Conservation (phyloP, 2,113 vertebrate genomes). For the Pelecanus crispus region DNA sequence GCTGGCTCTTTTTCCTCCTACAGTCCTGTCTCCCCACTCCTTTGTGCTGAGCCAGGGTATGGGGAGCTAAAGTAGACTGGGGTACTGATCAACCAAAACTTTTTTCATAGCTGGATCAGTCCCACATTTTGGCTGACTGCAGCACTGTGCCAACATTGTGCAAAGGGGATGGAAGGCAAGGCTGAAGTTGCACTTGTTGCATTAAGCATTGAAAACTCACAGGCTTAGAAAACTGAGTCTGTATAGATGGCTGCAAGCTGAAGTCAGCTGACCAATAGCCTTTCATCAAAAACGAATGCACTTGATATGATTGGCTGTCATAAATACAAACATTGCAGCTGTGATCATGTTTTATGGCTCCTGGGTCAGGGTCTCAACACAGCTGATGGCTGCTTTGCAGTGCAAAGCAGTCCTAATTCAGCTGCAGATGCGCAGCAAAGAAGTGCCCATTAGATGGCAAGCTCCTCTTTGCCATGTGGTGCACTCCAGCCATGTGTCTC, state of each 20-base stretch:
- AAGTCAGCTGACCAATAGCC: neutral
- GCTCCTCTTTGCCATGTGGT: neutral
- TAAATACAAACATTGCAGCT: neutral
- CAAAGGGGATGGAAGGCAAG: neutral
- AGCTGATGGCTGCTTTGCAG: neutral
- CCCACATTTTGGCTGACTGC: neutral
- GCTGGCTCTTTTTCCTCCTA: neutral
- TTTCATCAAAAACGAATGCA: neutral
- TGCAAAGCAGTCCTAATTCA: neutral
- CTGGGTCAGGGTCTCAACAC: neutral
- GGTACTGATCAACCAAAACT: neutral
- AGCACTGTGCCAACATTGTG: neutral
- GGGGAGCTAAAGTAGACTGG: neutral
- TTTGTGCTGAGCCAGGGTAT: neutral
- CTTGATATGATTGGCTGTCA: neutral
- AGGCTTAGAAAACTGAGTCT: neutral
- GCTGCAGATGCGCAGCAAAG: neutral
- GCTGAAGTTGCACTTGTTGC: neutral
- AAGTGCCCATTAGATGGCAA: neutral
- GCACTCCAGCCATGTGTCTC: too few relatives aligned
- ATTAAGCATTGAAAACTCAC: neutral
- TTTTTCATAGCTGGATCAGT: neutral
- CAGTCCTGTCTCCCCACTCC: neutral
- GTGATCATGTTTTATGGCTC: rapidly evolving
- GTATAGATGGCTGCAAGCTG: neutral